Base-by-base conservation (phyloP, 2,113 vertebrate genomes). In the Ciconia maguari region DNA sequence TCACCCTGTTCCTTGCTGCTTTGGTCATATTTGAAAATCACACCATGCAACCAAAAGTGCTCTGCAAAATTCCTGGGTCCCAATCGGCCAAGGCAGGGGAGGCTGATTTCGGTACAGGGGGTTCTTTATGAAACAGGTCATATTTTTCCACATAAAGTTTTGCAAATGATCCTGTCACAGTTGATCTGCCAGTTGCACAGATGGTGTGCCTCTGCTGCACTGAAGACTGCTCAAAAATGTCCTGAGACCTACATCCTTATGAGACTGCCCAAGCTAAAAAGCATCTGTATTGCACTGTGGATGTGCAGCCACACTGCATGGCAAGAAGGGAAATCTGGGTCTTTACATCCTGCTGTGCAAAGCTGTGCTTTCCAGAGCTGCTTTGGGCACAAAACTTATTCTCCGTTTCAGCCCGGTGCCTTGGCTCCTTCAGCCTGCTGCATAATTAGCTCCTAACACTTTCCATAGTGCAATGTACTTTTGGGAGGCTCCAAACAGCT, bases 401-500 rank as follows among this genome's bases (percentile, higher is more conserved):
- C 91, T 51, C 2, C 2, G 14, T 78, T 94, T 85, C 81, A 82
- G 74, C 42, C 27, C 3, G 1, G 26, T 61, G 34, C 65, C 62
- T 77, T 61, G 90, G 48, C 84, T 93, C 34, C 68, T 89, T 42
- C 90, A 88, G 68, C 51, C 52, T 44, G 38, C 94, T 94, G 84
- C 64, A 61, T 81, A 79, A 90, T 96, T 25, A 94, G 29, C 71
- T 93, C 72, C 77, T 68, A 89, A 76, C 92, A 49, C 69, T 94
- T 96, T 62, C 92, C 87, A 83, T 8, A 78, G 68, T 3, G 18
- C 81, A 29, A 3, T 36, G 75, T 91, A n/a, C 77, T 94, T 75
- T 49, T 82, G 92, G 93, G 84, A 96, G 77, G 84, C 69, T 96
- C 92, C 51, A 24, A 51, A 70, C 64, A 81, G 86, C 66, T 90